These are phyloP conservation scores for Piaya cayana DNA, from an alignment of 2,113 vertebrate genomes.

Conservation along the genomic window DNA sequence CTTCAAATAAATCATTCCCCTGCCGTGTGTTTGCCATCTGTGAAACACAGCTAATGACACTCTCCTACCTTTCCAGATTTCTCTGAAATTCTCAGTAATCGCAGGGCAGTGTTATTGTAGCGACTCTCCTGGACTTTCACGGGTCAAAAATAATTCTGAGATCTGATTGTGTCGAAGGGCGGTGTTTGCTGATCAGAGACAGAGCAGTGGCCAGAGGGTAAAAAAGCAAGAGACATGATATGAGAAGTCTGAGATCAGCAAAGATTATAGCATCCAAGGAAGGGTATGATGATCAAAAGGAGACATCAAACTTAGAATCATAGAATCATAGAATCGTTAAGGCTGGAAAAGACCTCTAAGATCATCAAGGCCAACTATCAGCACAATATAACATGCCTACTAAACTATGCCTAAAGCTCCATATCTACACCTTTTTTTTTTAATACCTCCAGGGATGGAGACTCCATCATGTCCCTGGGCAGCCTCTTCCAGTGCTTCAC, in stretches of 20 bases:
- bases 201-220: not conserved
- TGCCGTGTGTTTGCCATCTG: not conserved
- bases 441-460: no score
- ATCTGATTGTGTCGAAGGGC: not conserved
- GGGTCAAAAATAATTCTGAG: not conserved
- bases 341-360: no score
- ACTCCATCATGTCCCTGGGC: no score
- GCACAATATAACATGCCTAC: no score
- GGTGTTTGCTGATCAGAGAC: not conserved
- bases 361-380: no score
- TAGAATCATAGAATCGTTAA: no score
- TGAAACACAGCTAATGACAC: not conserved
- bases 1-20: not conserved
- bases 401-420: no score
- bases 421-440: no score
- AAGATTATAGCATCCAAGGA: not conserved
- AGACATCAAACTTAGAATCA: not conserved
- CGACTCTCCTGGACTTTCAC: not conserved
- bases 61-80: not conserved
- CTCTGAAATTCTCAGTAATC: not conserved
- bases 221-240: not conserved
- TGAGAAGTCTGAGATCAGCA: not conserved
- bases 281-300: not conserved
- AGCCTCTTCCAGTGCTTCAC: no score
- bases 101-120: not conserved